phyloP scores from a whole-genome alignment of 53 echinoderm and acorn worm genomes.

The Actinopyga echinites region DNA sequence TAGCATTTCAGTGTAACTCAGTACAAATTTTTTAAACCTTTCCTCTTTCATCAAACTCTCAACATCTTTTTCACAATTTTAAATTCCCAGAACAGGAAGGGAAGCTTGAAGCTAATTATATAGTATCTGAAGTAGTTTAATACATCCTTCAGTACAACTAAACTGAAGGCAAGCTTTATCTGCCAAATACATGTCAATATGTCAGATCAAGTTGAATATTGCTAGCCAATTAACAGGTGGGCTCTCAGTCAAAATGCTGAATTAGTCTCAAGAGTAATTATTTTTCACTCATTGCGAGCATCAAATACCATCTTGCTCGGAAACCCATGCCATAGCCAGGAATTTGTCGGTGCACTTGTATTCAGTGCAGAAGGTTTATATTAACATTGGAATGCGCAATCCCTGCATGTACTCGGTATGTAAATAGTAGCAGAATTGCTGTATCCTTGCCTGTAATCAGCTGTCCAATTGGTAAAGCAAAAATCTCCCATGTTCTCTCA shows the following conservation, averaged over 20 bases:
- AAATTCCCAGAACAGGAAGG: no score
- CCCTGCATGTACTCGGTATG: background rate
- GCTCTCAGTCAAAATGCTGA: constrained; percentile 25
- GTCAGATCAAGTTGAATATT: constrained; percentile 19
- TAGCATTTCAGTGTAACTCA: no score
- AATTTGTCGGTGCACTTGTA: background rate
- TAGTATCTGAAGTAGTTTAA: no score
- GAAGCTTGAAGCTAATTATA: no score
- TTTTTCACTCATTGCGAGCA: constrained; percentile 21
- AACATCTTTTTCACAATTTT: no score
- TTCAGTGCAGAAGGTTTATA: background rate
- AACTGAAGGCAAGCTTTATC: no score
- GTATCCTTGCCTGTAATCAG: constrained; percentile 7
- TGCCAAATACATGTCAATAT: constrained; percentile 12
- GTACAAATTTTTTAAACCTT: no score
- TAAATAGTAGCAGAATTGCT: background rate
- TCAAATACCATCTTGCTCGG: background rate
- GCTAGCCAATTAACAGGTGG: constrained; percentile 43
- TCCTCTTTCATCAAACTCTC: no score
- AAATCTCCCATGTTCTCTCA: constrained; percentile 29
- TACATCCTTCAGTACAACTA: no score
- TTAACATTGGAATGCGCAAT: background rate
- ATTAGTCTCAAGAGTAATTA: constrained; percentile 34
- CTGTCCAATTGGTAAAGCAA: constrained; percentile 40
- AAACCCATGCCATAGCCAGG: background rate